A percentile compares a stretch with the other conserved stretches of the same genome.
Evolutionary conservation across 2,888 invertebrate genomes (phyloP).

Genomic region (Cosmia trapezina): DNA sequence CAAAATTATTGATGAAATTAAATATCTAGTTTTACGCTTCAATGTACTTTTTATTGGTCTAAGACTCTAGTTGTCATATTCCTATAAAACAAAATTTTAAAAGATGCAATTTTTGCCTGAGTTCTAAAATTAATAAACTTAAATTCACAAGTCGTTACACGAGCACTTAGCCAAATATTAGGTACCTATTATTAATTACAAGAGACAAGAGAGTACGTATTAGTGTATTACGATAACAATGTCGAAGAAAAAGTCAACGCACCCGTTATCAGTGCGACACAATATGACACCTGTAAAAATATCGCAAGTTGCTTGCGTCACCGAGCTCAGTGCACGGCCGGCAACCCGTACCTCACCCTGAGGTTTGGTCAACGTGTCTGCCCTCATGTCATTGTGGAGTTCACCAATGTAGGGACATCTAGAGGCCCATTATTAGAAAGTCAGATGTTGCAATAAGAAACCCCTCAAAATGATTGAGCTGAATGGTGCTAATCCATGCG

Average conservation of each 20-base stretch:
- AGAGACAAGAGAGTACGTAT: conserved; percentile 43
- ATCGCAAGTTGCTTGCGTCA: conserved; percentile 58
- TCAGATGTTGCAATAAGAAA: neutral
- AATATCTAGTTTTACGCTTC: neutral
- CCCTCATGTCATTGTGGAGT: conserved; percentile 14
- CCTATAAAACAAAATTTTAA: neutral
- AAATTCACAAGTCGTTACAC: neutral
- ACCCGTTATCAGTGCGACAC: conserved; percentile 70
- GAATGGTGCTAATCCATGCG: too few relatives aligned
- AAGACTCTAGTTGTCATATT: too few relatives aligned
- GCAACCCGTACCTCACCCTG: conserved; percentile 46
- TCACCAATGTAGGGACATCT: neutral
- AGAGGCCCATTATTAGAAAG: neutral
- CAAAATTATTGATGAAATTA: neutral
- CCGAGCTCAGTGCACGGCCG: conserved; percentile 20
- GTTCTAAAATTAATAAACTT: neutral
- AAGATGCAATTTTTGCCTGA: neutral
- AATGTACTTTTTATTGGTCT: neutral
- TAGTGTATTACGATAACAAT: conserved; percentile 65
- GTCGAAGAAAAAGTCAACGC: conserved; percentile 68
- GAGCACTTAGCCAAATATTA: neutral
- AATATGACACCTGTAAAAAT: conserved; percentile 75
- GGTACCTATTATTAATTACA: conserved; percentile 16
- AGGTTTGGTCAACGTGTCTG: conserved; percentile 20
- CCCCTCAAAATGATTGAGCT: too few relatives aligned